A percentile compares a stretch with the other conserved stretches of the same genome.
Conservation (phyloP, 2,113 vertebrate species). For the Rhinolophus sinicus region DNA sequence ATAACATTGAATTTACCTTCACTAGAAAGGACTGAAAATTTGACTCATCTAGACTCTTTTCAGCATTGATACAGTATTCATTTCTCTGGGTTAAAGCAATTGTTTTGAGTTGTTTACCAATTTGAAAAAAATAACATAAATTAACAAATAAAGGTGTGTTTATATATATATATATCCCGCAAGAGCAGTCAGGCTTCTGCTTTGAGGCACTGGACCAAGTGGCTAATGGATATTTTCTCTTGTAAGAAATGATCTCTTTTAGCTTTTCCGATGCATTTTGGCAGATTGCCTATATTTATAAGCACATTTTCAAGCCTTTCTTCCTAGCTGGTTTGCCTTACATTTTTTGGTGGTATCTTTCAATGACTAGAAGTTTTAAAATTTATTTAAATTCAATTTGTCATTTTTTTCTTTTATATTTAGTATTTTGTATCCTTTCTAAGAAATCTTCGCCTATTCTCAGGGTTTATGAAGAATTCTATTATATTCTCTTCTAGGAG, state of each 20-base stretch:
- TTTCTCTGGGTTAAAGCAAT: constrained; percentile 5
- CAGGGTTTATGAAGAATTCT: not conserved
- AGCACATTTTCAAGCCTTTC: not conserved
- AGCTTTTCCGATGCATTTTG: not conserved
- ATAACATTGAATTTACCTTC: constrained; percentile 22
- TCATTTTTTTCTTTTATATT: not conserved
- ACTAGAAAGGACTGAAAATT: constrained; percentile 7
- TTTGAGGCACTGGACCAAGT: not conserved
- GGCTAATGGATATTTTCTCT: not conserved
- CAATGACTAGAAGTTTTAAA: not conserved
- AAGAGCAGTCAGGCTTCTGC: not conserved
- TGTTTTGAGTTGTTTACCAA: not conserved
- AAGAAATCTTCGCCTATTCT: not conserved
- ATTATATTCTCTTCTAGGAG: not conserved
- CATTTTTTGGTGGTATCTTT: not conserved
- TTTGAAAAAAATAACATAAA: constrained; percentile 43
- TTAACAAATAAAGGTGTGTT: not conserved
- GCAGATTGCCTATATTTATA: not conserved
- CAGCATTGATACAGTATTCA: not conserved
- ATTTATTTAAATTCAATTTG: not conserved
- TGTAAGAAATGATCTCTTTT: not conserved
- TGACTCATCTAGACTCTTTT: not conserved
- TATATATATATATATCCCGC: not conserved
- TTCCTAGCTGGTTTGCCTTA: not conserved
- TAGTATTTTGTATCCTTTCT: not conserved